Evolutionary conservation across 37 sponge, comb jelly and placozoan species (phyloP).

Genomic region (Oscarella lobularis): DNA sequence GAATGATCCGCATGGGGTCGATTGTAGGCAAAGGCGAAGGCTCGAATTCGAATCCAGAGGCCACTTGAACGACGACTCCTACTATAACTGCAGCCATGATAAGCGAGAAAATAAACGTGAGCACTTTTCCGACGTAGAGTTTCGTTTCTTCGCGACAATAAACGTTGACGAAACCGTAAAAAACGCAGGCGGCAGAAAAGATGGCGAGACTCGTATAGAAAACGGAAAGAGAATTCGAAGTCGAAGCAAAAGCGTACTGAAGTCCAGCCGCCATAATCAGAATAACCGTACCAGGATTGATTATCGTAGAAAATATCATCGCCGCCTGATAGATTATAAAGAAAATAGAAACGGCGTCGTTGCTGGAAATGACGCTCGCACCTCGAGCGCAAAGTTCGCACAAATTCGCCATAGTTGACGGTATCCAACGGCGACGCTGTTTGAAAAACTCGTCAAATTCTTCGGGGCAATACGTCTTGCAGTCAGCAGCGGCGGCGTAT

Average conservation of each 20-base stretch:
- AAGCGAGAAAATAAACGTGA: no score
- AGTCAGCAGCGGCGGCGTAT: constrained; percentile 63
- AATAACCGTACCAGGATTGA: constrained; percentile 63
- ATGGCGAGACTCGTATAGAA: no score
- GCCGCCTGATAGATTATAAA: constrained; percentile 61
- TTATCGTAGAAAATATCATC: constrained; percentile 53
- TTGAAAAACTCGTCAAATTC: constrained; percentile 71
- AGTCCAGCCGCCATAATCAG: constrained; percentile 55
- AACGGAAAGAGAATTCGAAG: no score
- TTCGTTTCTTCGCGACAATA: no score
- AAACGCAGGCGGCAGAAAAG: no score
- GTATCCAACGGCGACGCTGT: constrained; percentile 79
- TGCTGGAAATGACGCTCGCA: constrained; percentile 22
- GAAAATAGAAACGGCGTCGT: constrained; percentile 41
- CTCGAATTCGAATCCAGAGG: no score
- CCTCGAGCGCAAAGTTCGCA: constrained; percentile 26
- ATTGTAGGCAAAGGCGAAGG: no score
- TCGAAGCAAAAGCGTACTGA: constrained; percentile 20
- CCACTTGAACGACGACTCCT: no score
- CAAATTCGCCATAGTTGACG: constrained; percentile 75
- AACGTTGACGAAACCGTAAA: no score
- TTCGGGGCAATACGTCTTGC: constrained; percentile 63
- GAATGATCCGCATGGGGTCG: no score
- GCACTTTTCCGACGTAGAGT: no score
- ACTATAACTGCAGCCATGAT: no score